Conservation (phyloP, 1,140 invertebrate species). For the Ptiloglossa arizonensis region DNA sequence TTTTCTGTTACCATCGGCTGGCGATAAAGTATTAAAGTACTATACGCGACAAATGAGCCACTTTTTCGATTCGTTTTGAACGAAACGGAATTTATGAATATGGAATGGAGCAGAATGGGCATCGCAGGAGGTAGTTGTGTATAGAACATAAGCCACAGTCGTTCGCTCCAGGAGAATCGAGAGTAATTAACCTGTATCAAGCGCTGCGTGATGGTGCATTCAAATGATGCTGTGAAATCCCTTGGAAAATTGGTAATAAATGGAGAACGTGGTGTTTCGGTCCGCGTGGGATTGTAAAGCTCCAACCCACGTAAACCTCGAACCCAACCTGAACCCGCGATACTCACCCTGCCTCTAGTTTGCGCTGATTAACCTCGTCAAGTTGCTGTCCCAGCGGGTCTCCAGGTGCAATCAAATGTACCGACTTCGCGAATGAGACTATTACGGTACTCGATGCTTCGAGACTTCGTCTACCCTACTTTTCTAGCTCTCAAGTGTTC, state of each 20-base stretch:
- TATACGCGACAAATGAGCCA: no score
- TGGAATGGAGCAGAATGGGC: neutral
- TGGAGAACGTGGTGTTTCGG: neutral
- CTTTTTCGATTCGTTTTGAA: no score
- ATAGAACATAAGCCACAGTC: neutral
- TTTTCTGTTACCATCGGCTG: no score
- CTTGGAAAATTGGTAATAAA: slow-evolving; percentile 44
- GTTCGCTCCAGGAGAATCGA: neutral
- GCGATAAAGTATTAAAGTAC: no score
- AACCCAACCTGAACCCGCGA: neutral
- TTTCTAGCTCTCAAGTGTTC: neutral
- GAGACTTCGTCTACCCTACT: neutral
- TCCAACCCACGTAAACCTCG: neutral
- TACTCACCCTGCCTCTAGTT: neutral
- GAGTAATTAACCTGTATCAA: slow-evolving; percentile 18
- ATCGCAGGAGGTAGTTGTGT: neutral
- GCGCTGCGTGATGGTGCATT: slow-evolving; percentile 3
- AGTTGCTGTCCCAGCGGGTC: neutral
- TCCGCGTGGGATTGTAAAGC: slow-evolving; percentile 14
- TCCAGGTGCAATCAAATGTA: neutral
- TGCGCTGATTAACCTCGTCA: slow-evolving; percentile 35
- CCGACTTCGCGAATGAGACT: neutral
- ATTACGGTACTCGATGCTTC: neutral
- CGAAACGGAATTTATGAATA: neutral
- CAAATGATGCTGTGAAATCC: slow-evolving; percentile 21